A percentile compares a stretch with the other conserved stretches of the same genome.
Conservation (phyloP, 2,113 vertebrate species). For the Hypomesus transpacificus region DNA sequence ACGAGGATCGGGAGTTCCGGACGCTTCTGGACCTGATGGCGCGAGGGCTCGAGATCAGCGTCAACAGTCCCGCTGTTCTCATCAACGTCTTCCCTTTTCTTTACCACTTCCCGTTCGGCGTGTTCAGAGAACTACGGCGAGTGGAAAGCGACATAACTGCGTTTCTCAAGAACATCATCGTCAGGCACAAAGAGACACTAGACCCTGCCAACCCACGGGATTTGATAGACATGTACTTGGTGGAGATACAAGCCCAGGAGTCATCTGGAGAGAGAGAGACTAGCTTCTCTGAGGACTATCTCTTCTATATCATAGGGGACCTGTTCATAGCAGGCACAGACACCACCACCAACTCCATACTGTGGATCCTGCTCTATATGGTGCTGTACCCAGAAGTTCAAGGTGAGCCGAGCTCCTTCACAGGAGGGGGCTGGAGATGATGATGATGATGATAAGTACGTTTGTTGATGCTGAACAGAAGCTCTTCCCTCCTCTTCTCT, state of each 20-base stretch:
- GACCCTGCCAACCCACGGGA: conserved; percentile 82
- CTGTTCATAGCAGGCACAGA: conserved; percentile 96
- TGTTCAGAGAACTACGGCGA: conserved; percentile 81
- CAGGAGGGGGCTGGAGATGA: background rate
- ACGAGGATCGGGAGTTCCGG: conserved; percentile 80
- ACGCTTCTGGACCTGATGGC: conserved; percentile 81
- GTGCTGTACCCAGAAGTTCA: conserved; percentile 80
- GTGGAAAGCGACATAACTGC: conserved; percentile 82
- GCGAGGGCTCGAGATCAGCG: conserved; percentile 78
- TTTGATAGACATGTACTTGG: conserved; percentile 93
- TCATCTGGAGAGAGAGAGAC: conserved; percentile 64
- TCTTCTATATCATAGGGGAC: conserved; percentile 92
- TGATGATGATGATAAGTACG: background rate
- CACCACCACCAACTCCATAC: conserved; percentile 90
- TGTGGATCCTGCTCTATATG: conserved; percentile 96
- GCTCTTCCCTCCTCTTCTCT: background rate
- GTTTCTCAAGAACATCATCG: conserved; percentile 88
- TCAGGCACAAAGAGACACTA: conserved; percentile 77
- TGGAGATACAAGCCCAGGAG: conserved; percentile 73
- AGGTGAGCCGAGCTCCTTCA: conserved; percentile 67
- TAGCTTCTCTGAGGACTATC: conserved; percentile 88
- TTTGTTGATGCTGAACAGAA: no score
- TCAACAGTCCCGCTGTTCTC: conserved; percentile 78
- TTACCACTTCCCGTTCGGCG: conserved; percentile 86
- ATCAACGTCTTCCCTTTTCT: conserved; percentile 86